Evolutionary conservation across 2,797 vertebrate genomes (phyloP).

Genomic region (Discoglossus pictus): DNA sequence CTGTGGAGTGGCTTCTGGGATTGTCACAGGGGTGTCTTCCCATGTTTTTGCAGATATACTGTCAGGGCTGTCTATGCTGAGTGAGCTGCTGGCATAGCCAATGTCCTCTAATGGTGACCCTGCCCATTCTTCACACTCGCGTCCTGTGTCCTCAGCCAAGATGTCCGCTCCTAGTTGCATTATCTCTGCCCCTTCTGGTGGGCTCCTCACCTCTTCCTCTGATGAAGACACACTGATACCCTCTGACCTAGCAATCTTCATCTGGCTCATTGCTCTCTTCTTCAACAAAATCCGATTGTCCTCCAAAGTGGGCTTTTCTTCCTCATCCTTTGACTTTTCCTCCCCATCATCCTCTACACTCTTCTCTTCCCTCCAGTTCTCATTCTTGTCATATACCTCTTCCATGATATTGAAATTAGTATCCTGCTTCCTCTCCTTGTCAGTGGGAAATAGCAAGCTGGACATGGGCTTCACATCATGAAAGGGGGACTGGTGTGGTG

Average conservation of each 20-base stretch:
- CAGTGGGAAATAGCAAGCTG: constrained; percentile 24
- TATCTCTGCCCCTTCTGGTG: constrained; percentile 87
- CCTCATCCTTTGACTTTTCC: constrained; percentile 59
- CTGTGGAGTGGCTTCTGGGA: constrained; percentile 48
- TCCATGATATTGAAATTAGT: constrained; percentile 90
- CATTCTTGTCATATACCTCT: constrained; percentile 75
- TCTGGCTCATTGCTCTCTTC: constrained; percentile 67
- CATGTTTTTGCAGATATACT: constrained; percentile 56
- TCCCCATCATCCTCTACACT: constrained; percentile 58
- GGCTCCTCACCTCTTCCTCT: constrained; percentile 78
- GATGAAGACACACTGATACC: constrained; percentile 33
- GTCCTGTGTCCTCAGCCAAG: fast-evolving
- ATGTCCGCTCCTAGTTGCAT: constrained; percentile 60
- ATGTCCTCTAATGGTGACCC: constrained; percentile 83
- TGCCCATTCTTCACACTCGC: constrained; percentile 58
- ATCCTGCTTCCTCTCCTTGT: constrained; percentile 62
- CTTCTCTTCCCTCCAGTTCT: constrained; percentile 81
- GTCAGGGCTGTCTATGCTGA: constrained; percentile 76
- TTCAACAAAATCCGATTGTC: constrained; percentile 74
- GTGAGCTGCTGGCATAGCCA: constrained; percentile 79
- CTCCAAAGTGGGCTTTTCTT: constrained; percentile 52
- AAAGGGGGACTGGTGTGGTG: constrained; percentile 46
- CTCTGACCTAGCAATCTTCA: constrained; percentile 37
- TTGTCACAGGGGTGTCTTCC: constrained; percentile 45
- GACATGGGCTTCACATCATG: constrained; percentile 23